These are phyloP conservation scores for Noctuana brunneofusca DNA, from an alignment of 2,888 invertebrate species.

Conservation along the genomic window DNA sequence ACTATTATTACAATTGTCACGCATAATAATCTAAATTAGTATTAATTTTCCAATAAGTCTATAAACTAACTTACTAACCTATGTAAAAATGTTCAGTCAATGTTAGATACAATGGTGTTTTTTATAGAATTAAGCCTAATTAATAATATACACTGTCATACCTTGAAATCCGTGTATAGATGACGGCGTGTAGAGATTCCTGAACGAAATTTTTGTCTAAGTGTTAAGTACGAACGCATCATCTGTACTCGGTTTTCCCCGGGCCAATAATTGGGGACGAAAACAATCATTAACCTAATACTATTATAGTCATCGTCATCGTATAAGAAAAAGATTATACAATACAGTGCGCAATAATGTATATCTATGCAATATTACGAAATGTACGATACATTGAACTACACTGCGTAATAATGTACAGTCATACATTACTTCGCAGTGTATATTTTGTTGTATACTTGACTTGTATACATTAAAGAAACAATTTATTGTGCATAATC, in stretches of 20 bases:
- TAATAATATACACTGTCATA: slow-evolving; percentile 33
- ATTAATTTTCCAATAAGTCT: slow-evolving; percentile 50
- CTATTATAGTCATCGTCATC: slow-evolving; percentile 31
- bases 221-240: slow-evolving; percentile 52
- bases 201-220: slow-evolving; percentile 38
- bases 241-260: slow-evolving; percentile 47
- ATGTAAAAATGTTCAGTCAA: slow-evolving; percentile 81
- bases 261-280: slow-evolving; percentile 18
- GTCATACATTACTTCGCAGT: not conserved
- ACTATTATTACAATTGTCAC: slow-evolving; percentile 42
- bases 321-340: slow-evolving; percentile 47
- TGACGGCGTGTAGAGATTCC: slow-evolving; percentile 47
- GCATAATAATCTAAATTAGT: slow-evolving; percentile 49
- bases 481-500: slow-evolving; percentile 11
- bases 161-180: slow-evolving; percentile 47
- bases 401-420: not conserved
- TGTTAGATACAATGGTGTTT: slow-evolving; percentile 80
- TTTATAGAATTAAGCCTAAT: slow-evolving; percentile 57
- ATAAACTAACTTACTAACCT: slow-evolving; percentile 67
- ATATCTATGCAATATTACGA: slow-evolving; percentile 11
- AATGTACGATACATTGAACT: not conserved
- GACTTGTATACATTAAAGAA: slow-evolving; percentile 1
- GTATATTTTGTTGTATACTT: not conserved
- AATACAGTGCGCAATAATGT: slow-evolving; percentile 50
- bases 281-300: slow-evolving; percentile 5